phyloP scores from a whole-genome alignment of 2,797 vertebrate species.

The Leptodactylus fallax region DNA sequence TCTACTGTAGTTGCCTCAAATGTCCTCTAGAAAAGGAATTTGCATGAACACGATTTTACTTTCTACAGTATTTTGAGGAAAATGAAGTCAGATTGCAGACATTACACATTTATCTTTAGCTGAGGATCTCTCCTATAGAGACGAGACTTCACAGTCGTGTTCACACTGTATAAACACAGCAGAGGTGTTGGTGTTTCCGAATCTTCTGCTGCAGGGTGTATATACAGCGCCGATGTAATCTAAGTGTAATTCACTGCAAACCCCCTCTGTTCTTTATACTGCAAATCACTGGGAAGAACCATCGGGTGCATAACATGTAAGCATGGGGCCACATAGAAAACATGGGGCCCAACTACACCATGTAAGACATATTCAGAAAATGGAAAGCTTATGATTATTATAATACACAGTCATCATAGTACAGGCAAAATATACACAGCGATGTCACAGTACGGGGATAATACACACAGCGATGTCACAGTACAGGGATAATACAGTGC shows the following conservation, averaged over 20 bases:
- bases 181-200: background rate
- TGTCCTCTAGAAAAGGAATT: background rate
- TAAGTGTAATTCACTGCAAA: too few relatives aligned
- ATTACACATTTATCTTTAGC: background rate
- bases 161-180: slow-evolving; percentile 19
- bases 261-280: too few relatives aligned
- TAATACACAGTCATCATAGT: too few relatives aligned
- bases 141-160: background rate
- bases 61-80: background rate
- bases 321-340: too few relatives aligned
- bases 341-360: too few relatives aligned
- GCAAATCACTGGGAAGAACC: too few relatives aligned
- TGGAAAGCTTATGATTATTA: too few relatives aligned
- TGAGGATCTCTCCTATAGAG: background rate
- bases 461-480: too few relatives aligned
- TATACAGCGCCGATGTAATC: background rate
- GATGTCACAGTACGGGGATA: too few relatives aligned
- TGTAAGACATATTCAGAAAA: too few relatives aligned
- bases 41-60: background rate
- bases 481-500: too few relatives aligned
- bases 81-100: background rate
- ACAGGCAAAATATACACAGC: too few relatives aligned
- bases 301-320: background rate
- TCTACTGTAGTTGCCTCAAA: background rate
- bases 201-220: background rate